Percentiles rank a stretch among this genome's conserved stretches.
These are phyloP conservation scores for Polyploca ridens DNA, from an alignment of 2,888 invertebrate genomes.

Conservation along the genomic window DNA sequence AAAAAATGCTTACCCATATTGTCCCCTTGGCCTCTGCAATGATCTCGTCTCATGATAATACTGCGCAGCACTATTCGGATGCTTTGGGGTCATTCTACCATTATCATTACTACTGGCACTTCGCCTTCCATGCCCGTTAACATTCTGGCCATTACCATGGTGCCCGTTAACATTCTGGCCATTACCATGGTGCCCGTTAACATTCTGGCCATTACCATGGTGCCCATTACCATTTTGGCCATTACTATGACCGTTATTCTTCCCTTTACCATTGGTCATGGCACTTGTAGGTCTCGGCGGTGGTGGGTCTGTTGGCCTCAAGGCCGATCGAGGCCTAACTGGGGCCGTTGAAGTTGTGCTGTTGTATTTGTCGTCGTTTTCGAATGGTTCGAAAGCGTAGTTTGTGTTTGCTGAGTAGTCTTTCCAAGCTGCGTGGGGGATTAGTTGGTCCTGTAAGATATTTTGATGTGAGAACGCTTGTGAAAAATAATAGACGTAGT, in stretches of 20 bases:
- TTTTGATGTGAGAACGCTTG: background rate
- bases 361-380: slow-evolving; percentile 89
- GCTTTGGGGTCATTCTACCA: slow-evolving; percentile 42
- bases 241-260: slow-evolving; percentile 9
- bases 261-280: slow-evolving; percentile 26
- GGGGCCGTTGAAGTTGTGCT: slow-evolving; percentile 60
- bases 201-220: slow-evolving; percentile 10
- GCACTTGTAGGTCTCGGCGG: slow-evolving; percentile 43
- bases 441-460: slow-evolving; percentile 88
- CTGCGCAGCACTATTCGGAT: slow-evolving; percentile 65
- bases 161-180: slow-evolving; percentile 15
- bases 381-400: slow-evolving; percentile 95
- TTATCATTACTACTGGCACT: slow-evolving; percentile 24
- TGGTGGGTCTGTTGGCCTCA: slow-evolving; percentile 53
- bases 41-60: slow-evolving; percentile 86
- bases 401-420: slow-evolving; percentile 95
- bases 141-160: slow-evolving; percentile 14
- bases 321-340: slow-evolving; percentile 30
- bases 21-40: slow-evolving; percentile 82
- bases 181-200: slow-evolving; percentile 33
- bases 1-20: slow-evolving; percentile 61
- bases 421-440: slow-evolving; percentile 94
- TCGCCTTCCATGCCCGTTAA: slow-evolving; percentile 29
- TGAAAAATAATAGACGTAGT: background rate
- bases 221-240: slow-evolving; percentile 27